Percentiles rank a stretch among this genome's conserved stretches.
Evolutionary conservation across 1,140 invertebrate genomes (phyloP).

Genomic region (Tetragonula clypearis): DNA sequence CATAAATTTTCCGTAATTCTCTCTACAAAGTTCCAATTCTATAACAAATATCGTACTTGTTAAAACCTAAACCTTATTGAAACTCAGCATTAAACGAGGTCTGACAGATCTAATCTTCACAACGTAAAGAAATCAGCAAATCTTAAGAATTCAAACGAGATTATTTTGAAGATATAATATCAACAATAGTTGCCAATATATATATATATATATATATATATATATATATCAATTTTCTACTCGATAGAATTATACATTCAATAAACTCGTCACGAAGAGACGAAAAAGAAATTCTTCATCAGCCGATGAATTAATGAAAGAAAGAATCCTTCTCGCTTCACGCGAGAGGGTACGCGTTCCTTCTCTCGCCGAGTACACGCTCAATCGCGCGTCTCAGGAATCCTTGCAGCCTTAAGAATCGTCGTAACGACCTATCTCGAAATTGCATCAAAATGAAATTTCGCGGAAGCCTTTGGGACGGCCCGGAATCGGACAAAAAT

Average conservation of each 20-base stretch:
- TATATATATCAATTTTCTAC: background rate
- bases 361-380: background rate
- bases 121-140: too few species aligned
- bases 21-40: too few species aligned
- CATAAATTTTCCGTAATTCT: too few species aligned
- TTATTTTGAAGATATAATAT: background rate
- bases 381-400: background rate
- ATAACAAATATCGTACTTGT: too few species aligned
- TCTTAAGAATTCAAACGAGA: too few species aligned
- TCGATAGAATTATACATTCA: background rate
- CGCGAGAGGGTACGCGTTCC: background rate
- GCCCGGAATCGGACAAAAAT: constrained; percentile 1
- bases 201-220: background rate
- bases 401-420: background rate
- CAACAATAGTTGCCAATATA: background rate
- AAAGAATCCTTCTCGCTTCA: background rate
- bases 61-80: too few species aligned
- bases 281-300: background rate
- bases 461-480: background rate
- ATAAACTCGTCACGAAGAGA: background rate
- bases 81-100: too few species aligned
- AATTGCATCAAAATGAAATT: constrained; percentile 38
- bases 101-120: too few species aligned
- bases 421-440: constrained; percentile 14
- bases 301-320: background rate